Conservation (phyloP, 2,113 vertebrate species). For the Thryonomys swinderianus region DNA sequence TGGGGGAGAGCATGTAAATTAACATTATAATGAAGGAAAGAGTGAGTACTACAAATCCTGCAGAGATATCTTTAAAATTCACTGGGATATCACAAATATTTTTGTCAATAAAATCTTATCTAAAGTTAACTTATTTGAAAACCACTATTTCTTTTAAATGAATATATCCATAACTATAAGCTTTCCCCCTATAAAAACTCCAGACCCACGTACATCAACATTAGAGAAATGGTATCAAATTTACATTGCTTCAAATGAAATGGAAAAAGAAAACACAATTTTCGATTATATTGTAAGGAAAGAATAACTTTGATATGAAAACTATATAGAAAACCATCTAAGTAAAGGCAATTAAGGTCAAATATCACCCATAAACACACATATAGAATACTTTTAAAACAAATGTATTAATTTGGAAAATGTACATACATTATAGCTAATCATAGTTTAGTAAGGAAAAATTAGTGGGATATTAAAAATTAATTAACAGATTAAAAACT, state of each 20-base stretch:
- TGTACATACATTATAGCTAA: not conserved
- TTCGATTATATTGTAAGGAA: not conserved
- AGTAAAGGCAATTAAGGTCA: not conserved
- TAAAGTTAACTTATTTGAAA: not conserved
- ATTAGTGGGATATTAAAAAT: not conserved
- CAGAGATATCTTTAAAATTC: not conserved
- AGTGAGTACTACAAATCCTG: not conserved
- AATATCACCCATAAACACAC: not conserved
- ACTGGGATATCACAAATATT: not conserved
- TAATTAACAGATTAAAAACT: not conserved
- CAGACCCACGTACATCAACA: not conserved
- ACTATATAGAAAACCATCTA: not conserved
- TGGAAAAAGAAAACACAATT: not conserved
- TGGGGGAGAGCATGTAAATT: not conserved
- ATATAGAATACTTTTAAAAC: not conserved
- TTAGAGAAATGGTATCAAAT: conserved; percentile 17
- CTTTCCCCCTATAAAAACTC: not conserved
- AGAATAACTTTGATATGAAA: not conserved
- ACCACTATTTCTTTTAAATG: not conserved
- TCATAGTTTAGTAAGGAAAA: not conserved
- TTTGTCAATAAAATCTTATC: not conserved
- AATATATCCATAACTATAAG: not conserved
- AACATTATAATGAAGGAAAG: not conserved
- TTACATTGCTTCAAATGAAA: not conserved
- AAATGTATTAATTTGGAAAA: not conserved